Conservation (phyloP, 2,797 vertebrate genomes). For the Poecilia wingei region DNA sequence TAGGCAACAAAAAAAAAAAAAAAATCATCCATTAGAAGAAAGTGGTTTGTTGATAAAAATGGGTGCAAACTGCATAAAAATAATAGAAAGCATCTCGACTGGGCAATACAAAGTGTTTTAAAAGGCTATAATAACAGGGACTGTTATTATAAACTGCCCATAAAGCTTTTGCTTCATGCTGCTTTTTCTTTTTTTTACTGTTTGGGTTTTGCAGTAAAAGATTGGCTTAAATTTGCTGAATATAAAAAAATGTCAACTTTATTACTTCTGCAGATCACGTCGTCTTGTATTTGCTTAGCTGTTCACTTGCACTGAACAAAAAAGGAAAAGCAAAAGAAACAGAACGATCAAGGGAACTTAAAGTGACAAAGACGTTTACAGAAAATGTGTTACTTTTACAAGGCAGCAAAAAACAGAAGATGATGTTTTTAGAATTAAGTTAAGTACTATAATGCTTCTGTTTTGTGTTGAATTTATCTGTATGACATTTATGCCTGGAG, state of each 20-base stretch:
- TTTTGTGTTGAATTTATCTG: conserved; percentile 18
- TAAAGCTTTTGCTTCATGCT: not conserved
- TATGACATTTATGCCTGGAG: conserved; percentile 16
- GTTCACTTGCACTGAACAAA: not conserved
- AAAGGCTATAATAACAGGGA: not conserved
- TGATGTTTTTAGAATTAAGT: conserved; percentile 9
- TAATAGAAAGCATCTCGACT: not conserved
- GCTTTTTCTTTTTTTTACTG: not conserved
- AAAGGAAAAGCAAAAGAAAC: not conserved
- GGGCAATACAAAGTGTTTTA: not conserved
- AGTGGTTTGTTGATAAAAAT: not conserved
- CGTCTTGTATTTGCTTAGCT: not conserved
- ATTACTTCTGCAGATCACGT: not conserved
- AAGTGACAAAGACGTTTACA: conserved; percentile 9
- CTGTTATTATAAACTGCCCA: not conserved
- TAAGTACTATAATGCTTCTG: conserved; percentile 30
- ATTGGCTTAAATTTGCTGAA: not conserved
- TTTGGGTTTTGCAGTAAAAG: not conserved
- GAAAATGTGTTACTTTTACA: conserved; percentile 27
- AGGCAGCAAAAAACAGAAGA: conserved; percentile 4
- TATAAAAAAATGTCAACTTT: not conserved
- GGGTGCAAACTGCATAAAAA: not conserved
- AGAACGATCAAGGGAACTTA: conserved; percentile 13
- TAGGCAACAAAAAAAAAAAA: not conserved
- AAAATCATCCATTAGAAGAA: not conserved